Evolutionary conservation across 2,113 vertebrate species (phyloP), one percentile per base, ranked within the genome.

Genomic region (Hemiscyllium ocellatum): DNA sequence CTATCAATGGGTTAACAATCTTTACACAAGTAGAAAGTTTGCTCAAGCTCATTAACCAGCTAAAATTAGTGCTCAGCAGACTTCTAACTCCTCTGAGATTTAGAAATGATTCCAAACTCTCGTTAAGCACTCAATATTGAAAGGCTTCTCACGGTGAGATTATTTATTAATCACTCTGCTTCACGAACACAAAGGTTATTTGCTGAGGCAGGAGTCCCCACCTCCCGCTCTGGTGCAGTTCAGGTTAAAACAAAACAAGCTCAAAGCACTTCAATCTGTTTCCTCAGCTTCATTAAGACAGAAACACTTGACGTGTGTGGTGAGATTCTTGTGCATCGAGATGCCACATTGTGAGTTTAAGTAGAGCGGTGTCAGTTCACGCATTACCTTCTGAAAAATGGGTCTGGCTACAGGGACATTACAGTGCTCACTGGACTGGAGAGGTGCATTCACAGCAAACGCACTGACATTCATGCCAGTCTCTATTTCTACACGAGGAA

Each of bases 341-440:
- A n/a, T 91, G 56, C 87, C 56, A 65, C 61, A 56, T 91, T 91
- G 56, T n/a, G 52, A 91, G 87, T 91, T 91, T 91, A 91, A 91
- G 87, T 56, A 65, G 56, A 91, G 29, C 29, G 56, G 12, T 91
- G 52, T 33, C 56, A 91, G 13, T 65, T 91, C 29, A 61, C 29
- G 56, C 87, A 91, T 91, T 91, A 56, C 87, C 87, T 56, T 65
- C 15, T 91, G 87, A 91, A 65, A 91, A 91, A 91, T 91, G 87
- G 87, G 56, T 65, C 87, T 61, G 56, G 87, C 87, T 91, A 33
- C 52, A 61, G 87, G 87, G 87, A 91, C 13, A 91, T 61, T 91
- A 61, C 56, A 65, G 56, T 91, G 87, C 56, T 91, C 87, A 91
- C 24, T 91, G 87, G 87, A n/a, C 56, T 37, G 56, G 56, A 65